Conservation (phyloP, 2,888 invertebrate species). For the Cyclophora albipunctata region DNA sequence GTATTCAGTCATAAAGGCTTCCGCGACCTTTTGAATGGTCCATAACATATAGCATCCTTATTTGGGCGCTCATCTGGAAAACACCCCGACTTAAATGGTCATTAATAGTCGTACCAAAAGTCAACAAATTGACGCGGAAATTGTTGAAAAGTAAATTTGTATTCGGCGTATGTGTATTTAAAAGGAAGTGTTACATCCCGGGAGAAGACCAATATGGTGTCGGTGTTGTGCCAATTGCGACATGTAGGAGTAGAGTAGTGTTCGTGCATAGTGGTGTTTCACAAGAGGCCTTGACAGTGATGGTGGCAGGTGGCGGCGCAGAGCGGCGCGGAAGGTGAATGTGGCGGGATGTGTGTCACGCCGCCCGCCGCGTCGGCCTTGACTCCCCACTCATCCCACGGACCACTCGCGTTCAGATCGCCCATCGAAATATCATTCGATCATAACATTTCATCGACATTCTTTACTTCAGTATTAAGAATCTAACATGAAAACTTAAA, state of each 20-base stretch:
- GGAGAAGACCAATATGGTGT: conserved; percentile 24
- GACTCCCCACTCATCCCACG: conserved; percentile 57
- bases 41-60: conserved; percentile 6
- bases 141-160: conserved; percentile 4
- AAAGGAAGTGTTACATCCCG: conserved; percentile 2
- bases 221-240: conserved; percentile 37
- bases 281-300: conserved; percentile 71
- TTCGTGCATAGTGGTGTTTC: conserved; percentile 34
- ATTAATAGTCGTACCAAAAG: conserved; percentile 1
- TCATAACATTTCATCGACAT: background rate
- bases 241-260: conserved; percentile 46
- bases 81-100: conserved; percentile 2
- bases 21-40: conserved; percentile 9
- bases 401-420: conserved; percentile 34
- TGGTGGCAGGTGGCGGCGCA: conserved; percentile 37
- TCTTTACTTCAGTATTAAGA: too few relatives aligned
- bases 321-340: conserved; percentile 64
- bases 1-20: conserved; percentile 12
- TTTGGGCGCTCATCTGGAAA: conserved; percentile 1
- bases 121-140: conserved; percentile 23
- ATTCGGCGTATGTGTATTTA: conserved; percentile 15
- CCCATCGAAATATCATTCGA: conserved; percentile 16
- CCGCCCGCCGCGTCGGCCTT: conserved; percentile 54
- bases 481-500: too few relatives aligned
- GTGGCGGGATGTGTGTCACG: conserved; percentile 65